Evolutionary conservation across 1,140 invertebrate species (phyloP).

Genomic region (Drosophila burlai): DNA sequence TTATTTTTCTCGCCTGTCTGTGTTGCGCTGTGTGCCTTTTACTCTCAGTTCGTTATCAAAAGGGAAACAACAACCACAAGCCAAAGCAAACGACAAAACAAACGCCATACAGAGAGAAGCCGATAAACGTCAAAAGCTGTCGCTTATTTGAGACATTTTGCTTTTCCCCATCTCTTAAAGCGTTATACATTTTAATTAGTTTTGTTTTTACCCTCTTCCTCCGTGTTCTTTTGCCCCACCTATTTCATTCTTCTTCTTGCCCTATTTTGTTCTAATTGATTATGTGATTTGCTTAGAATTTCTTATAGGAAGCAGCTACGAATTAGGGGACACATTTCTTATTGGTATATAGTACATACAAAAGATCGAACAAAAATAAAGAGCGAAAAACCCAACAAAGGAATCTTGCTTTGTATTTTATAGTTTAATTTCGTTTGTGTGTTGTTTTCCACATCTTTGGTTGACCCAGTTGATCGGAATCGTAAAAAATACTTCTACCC

Average conservation of each 20-base stretch:
- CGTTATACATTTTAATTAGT: slow-evolving; percentile 37
- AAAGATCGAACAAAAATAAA: background rate
- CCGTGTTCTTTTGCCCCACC: background rate
- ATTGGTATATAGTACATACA: background rate
- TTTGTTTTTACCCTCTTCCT: slow-evolving; percentile 17
- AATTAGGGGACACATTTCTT: slow-evolving; percentile 1
- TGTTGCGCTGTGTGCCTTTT: slow-evolving; percentile 4
- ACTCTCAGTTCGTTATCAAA: slow-evolving; percentile 55
- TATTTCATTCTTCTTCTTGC: background rate
- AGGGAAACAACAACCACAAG: slow-evolving; percentile 38
- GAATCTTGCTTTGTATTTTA: background rate
- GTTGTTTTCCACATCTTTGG: slow-evolving; percentile 4
- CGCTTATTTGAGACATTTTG: slow-evolving; percentile 37
- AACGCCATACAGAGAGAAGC: slow-evolving; percentile 21
- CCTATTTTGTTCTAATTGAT: slow-evolving; percentile 14
- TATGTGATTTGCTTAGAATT: slow-evolving; percentile 17
- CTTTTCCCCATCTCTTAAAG: slow-evolving; percentile 14
- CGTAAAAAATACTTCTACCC: slow-evolving; percentile 2
- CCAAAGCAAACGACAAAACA: slow-evolving; percentile 11
- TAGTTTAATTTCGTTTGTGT: background rate
- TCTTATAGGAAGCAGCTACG: slow-evolving; percentile 7
- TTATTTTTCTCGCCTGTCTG: slow-evolving; percentile 21
- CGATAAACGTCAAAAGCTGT: slow-evolving; percentile 48
- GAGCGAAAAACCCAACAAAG: background rate
- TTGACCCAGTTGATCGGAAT: slow-evolving; percentile 30